These are phyloP conservation scores for Nibea coibor DNA, from an alignment of 2,113 vertebrate species.

Conservation along the genomic window DNA sequence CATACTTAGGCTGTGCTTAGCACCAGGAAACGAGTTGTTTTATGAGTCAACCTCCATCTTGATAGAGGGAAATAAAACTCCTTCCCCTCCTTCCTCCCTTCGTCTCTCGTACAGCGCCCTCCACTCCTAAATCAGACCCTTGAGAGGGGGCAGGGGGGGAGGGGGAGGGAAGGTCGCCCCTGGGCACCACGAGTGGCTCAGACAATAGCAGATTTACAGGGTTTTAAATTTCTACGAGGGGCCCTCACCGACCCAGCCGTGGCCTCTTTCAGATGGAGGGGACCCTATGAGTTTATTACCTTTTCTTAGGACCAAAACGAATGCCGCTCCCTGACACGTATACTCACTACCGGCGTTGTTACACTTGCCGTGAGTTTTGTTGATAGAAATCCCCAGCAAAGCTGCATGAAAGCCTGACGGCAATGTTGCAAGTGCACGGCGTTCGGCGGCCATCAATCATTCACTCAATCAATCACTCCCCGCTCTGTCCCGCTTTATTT, in stretches of 20 bases:
- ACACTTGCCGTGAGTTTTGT: conserved; percentile 38
- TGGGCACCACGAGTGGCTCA: conserved; percentile 63
- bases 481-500: conserved; percentile 35
- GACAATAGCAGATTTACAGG: conserved; percentile 76
- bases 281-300: conserved; percentile 55
- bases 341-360: conserved; percentile 45
- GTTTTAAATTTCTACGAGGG: conserved; percentile 72
- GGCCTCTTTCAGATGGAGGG: conserved; percentile 42
- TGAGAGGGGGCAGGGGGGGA: conserved; percentile 9
- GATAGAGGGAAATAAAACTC: conserved; percentile 68
- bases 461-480: conserved; percentile 49
- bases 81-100: conserved; percentile 29
- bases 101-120: conserved; percentile 42
- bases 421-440: conserved; percentile 28
- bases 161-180: conserved; percentile 20
- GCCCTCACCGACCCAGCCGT: conserved; percentile 41
- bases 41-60: conserved; percentile 68
- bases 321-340: conserved; percentile 35
- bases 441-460: conserved; percentile 47
- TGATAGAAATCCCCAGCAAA: conserved; percentile 55
- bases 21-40: conserved; percentile 67
- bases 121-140: conserved; percentile 74
- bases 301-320: conserved; percentile 54
- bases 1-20: conserved; percentile 45
- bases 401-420: conserved; percentile 13